Evolutionary conservation across 2,888 invertebrate genomes (phyloP).

Genomic region (Scaptomyza tumidula): DNA sequence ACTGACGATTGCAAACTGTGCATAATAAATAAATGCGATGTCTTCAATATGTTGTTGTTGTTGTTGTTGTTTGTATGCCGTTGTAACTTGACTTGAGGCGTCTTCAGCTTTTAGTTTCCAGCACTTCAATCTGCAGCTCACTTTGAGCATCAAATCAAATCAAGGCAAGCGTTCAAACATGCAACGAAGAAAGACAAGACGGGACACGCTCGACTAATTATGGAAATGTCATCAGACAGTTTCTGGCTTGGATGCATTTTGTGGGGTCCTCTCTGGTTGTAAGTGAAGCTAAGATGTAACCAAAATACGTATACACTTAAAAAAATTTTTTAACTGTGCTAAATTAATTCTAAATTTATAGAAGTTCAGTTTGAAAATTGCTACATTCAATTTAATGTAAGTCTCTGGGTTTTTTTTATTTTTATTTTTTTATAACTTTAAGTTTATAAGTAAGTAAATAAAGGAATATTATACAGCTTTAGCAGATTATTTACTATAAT

Average conservation of each 20-base stretch:
- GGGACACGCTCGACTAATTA: slow-evolving; percentile 80
- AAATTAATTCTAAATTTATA: not conserved
- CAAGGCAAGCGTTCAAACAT: slow-evolving; percentile 77
- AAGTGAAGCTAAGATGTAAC: not conserved
- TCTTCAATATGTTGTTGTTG: too few species aligned
- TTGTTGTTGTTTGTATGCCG: slow-evolving; percentile 12
- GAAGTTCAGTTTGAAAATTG: too few species aligned
- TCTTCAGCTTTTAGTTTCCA: slow-evolving; percentile 19
- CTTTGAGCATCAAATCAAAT: slow-evolving; percentile 74
- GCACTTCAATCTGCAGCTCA: slow-evolving; percentile 16
- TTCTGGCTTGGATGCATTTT: not conserved
- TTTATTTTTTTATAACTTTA: too few species aligned
- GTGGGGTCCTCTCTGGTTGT: not conserved
- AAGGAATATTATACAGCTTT: too few species aligned
- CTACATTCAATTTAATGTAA: too few species aligned
- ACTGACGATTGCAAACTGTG: slow-evolving; percentile 69
- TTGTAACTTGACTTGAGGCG: slow-evolving; percentile 41
- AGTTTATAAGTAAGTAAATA: too few species aligned
- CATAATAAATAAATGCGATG: slow-evolving; percentile 76
- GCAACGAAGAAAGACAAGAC: slow-evolving; percentile 52
- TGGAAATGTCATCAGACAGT: slow-evolving; percentile 78
- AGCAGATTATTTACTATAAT: too few species aligned
- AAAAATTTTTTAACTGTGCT: not conserved
- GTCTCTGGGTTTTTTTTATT: too few species aligned
- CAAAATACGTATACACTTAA: not conserved